Evolutionary conservation across 2,888 invertebrate genomes (phyloP).

Genomic region (Tortrix viridana): DNA sequence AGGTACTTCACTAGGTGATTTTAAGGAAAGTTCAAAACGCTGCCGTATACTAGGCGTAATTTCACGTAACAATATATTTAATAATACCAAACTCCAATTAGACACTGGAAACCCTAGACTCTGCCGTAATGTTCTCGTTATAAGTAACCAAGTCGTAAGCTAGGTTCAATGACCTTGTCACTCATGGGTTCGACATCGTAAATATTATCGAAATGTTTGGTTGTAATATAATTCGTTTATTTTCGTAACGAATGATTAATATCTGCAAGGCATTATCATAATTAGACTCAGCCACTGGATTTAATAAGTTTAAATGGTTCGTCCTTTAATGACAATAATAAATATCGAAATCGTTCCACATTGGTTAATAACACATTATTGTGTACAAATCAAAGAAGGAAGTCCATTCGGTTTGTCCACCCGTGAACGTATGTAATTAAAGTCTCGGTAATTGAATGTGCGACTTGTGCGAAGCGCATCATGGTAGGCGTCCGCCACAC

Average conservation of each 20-base stretch:
- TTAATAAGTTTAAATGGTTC: conserved; percentile 26
- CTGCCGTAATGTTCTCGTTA: conserved; percentile 11
- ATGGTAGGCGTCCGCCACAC: no score
- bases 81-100: conserved; percentile 18
- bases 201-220: conserved; percentile 20
- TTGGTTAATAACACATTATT: background rate
- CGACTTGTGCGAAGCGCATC: background rate
- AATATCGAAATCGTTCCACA: conserved; percentile 6
- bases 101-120: conserved; percentile 15
- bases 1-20: conserved; percentile 1
- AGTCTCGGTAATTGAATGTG: conserved; percentile 1
- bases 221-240: conserved; percentile 17
- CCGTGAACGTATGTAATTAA: conserved; percentile 5
- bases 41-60: conserved; percentile 9
- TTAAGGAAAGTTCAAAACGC: conserved; percentile 14
- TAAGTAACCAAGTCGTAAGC: conserved; percentile 14
- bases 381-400: conserved; percentile 6
- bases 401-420: conserved; percentile 8
- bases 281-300: conserved; percentile 18
- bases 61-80: conserved; percentile 18
- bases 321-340: conserved; percentile 12
- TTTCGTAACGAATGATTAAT: conserved; percentile 5
- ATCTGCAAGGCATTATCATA: conserved; percentile 7
- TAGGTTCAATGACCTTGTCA: conserved; percentile 8
- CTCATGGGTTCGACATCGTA: conserved; percentile 12